Evolutionary conservation across 2,888 invertebrate genomes (phyloP).

Genomic region (Saturnia japonica): DNA sequence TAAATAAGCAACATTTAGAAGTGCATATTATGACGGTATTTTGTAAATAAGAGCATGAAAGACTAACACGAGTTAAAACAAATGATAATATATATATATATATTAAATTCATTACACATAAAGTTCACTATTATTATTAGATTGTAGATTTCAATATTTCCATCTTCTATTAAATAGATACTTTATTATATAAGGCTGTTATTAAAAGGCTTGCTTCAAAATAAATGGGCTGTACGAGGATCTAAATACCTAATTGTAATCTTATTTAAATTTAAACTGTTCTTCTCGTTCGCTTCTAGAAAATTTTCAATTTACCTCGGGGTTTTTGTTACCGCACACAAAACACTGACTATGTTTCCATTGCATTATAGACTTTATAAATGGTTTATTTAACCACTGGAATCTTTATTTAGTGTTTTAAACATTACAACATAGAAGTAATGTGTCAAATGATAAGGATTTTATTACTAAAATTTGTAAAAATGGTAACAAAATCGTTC

Average conservation of each 20-base stretch:
- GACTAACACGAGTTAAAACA: too few relatives aligned
- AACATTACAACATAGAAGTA: too few relatives aligned
- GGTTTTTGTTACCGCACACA: slow-evolving; percentile 28
- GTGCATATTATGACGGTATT: not conserved
- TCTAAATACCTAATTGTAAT: slow-evolving; percentile 65
- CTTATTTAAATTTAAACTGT: slow-evolving; percentile 64
- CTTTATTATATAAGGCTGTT: slow-evolving; percentile 48
- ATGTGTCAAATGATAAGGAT: too few relatives aligned
- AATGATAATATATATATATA: too few relatives aligned
- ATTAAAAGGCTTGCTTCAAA: slow-evolving; percentile 52
- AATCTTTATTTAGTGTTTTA: too few relatives aligned
- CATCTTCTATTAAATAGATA: slow-evolving; percentile 41
- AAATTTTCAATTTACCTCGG: slow-evolving; percentile 42
- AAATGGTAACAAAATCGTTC: too few relatives aligned
- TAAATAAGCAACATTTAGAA: not conserved
- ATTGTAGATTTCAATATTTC: not conserved
- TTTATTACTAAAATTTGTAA: too few relatives aligned
- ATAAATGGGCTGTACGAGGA: slow-evolving; percentile 52
- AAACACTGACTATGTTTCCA: not conserved
- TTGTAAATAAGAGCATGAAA: not conserved
- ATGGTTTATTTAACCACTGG: too few relatives aligned
- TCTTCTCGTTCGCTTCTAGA: slow-evolving; percentile 44
- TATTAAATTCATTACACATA: not conserved
- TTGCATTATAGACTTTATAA: too few relatives aligned
- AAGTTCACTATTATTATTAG: not conserved